Conservation (phyloP, 1,140 invertebrate genomes). For the Littorina saxatilis region DNA sequence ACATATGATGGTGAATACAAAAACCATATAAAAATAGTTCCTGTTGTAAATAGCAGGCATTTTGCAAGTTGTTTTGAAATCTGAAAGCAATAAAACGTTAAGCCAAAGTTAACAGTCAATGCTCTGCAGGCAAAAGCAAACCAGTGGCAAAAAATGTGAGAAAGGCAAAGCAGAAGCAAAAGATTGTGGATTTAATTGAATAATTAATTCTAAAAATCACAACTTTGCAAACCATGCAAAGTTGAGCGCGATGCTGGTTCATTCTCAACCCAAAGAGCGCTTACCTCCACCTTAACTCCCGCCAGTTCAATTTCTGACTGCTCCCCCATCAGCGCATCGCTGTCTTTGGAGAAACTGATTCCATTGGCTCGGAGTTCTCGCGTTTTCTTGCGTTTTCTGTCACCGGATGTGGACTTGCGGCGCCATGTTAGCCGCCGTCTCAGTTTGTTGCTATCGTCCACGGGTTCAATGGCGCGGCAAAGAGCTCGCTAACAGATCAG, state of each 20-base stretch:
- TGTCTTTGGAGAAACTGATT: conserved; percentile 64
- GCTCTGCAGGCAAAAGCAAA: background rate
- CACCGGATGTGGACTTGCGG: conserved; percentile 50
- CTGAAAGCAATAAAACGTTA: background rate
- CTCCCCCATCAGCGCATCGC: conserved; percentile 53
- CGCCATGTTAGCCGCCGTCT: conserved; percentile 54
- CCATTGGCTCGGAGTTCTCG: conserved; percentile 54
- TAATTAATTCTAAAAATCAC: too few species aligned
- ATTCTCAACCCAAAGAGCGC: conserved; percentile 4
- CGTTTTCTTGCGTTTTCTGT: conserved; percentile 46
- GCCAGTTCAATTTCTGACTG: conserved; percentile 53
- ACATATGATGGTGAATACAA: too few species aligned
- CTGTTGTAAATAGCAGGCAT: too few species aligned
- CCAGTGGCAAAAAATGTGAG: background rate
- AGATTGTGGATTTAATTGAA: too few species aligned
- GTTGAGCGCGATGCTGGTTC: too few species aligned
- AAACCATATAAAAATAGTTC: too few species aligned
- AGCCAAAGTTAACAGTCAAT: background rate
- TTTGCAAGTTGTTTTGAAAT: too few species aligned
- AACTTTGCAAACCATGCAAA: too few species aligned
- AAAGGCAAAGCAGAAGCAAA: too few species aligned
- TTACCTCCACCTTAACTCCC: conserved; percentile 55
- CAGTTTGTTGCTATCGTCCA: conserved; percentile 48
- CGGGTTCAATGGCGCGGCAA: conserved; percentile 64
- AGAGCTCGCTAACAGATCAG: conserved; percentile 56